Evolutionary conservation across 2,113 vertebrate species (phyloP).

Genomic region (Peromyscus californicus): DNA sequence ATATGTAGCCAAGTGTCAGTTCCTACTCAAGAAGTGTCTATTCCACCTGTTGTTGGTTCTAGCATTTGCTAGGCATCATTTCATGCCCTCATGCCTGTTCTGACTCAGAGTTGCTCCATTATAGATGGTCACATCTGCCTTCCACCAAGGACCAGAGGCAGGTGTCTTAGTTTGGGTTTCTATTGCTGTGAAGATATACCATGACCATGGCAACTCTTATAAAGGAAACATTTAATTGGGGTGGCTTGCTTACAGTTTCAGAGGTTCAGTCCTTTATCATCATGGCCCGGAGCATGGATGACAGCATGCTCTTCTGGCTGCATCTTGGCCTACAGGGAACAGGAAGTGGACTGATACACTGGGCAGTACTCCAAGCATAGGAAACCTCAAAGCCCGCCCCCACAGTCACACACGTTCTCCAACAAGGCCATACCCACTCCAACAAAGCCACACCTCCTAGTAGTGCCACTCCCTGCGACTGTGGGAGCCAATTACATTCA

Average conservation of each 20-base stretch:
- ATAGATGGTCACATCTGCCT: neutral
- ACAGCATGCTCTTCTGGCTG: neutral
- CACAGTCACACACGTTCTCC: neutral
- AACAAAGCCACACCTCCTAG: neutral
- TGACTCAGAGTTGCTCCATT: neutral
- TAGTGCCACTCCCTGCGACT: neutral
- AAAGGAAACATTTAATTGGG: neutral
- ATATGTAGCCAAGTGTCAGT: neutral
- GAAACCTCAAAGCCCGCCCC: neutral
- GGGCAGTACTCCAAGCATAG: neutral
- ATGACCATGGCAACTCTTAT: neutral
- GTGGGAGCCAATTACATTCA: neutral
- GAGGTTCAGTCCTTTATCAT: neutral
- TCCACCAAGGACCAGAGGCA: neutral
- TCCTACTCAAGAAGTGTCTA: neutral
- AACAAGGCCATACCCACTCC: neutral
- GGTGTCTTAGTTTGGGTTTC: neutral
- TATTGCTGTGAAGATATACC: neutral
- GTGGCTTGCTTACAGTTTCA: neutral
- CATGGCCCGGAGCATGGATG: neutral
- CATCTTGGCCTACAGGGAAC: neutral
- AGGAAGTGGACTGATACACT: neutral
- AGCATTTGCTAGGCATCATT: neutral
- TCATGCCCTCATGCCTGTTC: too few relatives aligned
- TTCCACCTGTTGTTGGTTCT: neutral